These are phyloP conservation scores for Trochalopteron elliotii DNA, from an alignment of 2,113 vertebrate species.

Conservation along the genomic window DNA sequence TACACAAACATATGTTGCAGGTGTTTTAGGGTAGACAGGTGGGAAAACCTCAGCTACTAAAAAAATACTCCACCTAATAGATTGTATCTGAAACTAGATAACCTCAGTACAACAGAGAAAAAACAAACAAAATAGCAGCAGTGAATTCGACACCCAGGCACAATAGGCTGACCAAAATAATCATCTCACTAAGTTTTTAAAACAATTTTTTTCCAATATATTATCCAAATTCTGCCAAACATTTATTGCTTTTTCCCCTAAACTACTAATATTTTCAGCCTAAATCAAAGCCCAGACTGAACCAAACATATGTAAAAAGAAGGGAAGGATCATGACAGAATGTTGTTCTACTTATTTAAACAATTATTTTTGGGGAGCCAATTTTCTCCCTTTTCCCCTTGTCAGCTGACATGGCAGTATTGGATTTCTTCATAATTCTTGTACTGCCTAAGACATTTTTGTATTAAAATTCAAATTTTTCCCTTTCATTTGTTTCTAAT, in stretches of 20 bases:
- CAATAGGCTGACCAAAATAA: constrained; percentile 66
- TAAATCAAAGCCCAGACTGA: constrained; percentile 66
- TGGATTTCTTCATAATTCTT: constrained; percentile 69
- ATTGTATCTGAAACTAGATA: constrained; percentile 72
- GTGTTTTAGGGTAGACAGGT: constrained; percentile 79
- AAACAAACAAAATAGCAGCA: constrained; percentile 36
- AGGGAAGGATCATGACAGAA: constrained; percentile 57
- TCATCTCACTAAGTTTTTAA: constrained; percentile 46
- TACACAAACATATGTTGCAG: constrained; percentile 80
- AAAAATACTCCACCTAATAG: constrained; percentile 62
- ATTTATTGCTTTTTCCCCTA: not conserved
- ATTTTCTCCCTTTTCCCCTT: constrained; percentile 50
- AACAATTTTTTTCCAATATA: constrained; percentile 17
- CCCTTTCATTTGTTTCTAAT: constrained; percentile 62
- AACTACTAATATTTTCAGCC: constrained; percentile 63
- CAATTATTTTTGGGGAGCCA: constrained; percentile 66
- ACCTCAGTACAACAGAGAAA: constrained; percentile 68
- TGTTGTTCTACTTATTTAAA: constrained; percentile 65
- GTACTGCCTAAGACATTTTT: constrained; percentile 60
- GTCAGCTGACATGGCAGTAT: constrained; percentile 53
- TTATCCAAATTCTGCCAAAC: constrained; percentile 54
- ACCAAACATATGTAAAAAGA: constrained; percentile 49
- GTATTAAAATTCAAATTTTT: constrained; percentile 62
- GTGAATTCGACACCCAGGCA: not conserved
- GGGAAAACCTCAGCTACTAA: constrained; percentile 72